phyloP scores from a whole-genome alignment of 2,797 vertebrate species.

The Notolepis coatsorum region DNA sequence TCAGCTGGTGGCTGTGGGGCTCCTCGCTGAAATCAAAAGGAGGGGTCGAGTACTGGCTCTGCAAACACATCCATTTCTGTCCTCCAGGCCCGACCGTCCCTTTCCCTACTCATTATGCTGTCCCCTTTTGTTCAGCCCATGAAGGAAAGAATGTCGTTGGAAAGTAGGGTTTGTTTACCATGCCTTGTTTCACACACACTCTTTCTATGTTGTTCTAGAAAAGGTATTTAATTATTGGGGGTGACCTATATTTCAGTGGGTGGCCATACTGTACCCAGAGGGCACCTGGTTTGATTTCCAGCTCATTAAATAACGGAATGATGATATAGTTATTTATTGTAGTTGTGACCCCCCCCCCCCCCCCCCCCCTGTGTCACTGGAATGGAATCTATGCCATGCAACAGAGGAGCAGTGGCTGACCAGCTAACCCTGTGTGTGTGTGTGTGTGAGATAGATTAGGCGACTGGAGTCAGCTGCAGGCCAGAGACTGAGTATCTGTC shows the following conservation, averaged over 20 bases:
- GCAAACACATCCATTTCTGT: constrained; percentile 54
- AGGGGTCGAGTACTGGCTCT: constrained; percentile 60
- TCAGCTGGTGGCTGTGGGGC: constrained; percentile 80
- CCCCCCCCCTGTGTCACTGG: constrained; percentile 55
- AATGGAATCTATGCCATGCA: constrained; percentile 52
- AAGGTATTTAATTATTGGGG: constrained; percentile 18
- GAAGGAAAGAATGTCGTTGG: constrained; percentile 49
- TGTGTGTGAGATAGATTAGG: constrained; percentile 15
- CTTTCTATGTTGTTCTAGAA: constrained; percentile 25
- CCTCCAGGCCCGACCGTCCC: constrained; percentile 51
- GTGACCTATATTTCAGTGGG: constrained; percentile 50
- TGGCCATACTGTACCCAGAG: constrained; percentile 9
- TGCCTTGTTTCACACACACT: not conserved
- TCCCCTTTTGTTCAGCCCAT: constrained; percentile 47
- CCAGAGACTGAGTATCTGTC: constrained; percentile 62
- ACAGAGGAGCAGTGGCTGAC: constrained; percentile 50
- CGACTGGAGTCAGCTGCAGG: constrained; percentile 75
- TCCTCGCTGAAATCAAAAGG: constrained; percentile 64
- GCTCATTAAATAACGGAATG: constrained; percentile 20
- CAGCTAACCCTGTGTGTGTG: constrained; percentile 56
- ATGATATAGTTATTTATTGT: too few relatives aligned
- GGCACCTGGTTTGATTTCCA: constrained; percentile 6
- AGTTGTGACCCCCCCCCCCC: too few relatives aligned
- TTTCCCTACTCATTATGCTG: constrained; percentile 38
- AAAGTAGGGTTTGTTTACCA: constrained; percentile 51